Evolutionary conservation across 2,888 invertebrate species (phyloP).

Genomic region (Geotrupes spiniger): DNA sequence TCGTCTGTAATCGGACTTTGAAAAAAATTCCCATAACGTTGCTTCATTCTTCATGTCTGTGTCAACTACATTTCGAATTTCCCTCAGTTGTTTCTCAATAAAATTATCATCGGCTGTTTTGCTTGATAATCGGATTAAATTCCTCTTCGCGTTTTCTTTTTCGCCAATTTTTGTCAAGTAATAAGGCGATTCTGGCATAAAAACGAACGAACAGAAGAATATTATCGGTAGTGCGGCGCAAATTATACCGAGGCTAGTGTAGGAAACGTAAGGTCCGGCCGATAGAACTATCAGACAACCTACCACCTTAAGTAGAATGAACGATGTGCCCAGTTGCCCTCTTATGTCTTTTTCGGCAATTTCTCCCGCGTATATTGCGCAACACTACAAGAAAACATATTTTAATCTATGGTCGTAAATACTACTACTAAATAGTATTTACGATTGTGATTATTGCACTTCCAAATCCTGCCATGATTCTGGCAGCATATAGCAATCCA

Average conservation of each 20-base stretch:
- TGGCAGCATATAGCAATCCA: conserved; percentile 58
- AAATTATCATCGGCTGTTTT: too few relatives aligned
- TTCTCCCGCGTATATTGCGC: conserved; percentile 49
- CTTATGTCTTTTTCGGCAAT: conserved; percentile 48
- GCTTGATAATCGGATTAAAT: conserved; percentile 27
- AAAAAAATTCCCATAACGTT: too few relatives aligned
- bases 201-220: conserved; percentile 32
- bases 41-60: too few relatives aligned
- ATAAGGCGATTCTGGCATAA: conserved; percentile 59
- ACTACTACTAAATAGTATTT: neutral
- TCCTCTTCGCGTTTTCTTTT: conserved; percentile 40
- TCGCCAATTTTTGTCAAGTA: conserved; percentile 40
- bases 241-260: conserved; percentile 33
- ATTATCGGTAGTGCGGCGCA: conserved; percentile 21
- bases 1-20: too few relatives aligned
- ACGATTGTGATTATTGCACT: neutral
- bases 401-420: neutral
- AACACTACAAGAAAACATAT: conserved; percentile 37
- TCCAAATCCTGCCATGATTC: conserved; percentile 33
- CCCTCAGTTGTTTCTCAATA: too few relatives aligned
- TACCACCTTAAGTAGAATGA: conserved; percentile 30
- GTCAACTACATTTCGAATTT: too few relatives aligned
- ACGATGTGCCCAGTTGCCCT: conserved; percentile 38
- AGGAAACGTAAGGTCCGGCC: conserved; percentile 54
- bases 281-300: conserved; percentile 52